phyloP scores from a whole-genome alignment of 2,113 vertebrate genomes.

The Hyla sarda region DNA sequence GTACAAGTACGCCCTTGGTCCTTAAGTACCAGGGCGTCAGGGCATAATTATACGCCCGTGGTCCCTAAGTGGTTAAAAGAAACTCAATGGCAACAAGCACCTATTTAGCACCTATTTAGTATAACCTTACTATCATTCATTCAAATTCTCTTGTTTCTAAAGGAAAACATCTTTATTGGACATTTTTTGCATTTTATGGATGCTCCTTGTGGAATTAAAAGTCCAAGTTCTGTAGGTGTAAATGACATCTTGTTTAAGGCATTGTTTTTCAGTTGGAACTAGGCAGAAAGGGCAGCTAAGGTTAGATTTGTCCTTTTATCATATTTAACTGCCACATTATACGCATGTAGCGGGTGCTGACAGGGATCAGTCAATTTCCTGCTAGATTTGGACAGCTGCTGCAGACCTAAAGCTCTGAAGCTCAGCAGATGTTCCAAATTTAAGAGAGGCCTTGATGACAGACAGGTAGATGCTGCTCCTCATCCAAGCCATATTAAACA shows the following conservation, averaged over 20 bases:
- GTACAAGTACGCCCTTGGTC: too few species aligned
- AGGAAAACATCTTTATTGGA: neutral
- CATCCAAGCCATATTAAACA: slow-evolving; percentile 73
- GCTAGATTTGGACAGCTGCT: slow-evolving; percentile 85
- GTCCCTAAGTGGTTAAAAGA: too few species aligned
- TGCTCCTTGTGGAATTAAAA: neutral
- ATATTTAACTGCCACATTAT: slow-evolving; percentile 37
- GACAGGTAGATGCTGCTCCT: slow-evolving; percentile 83
- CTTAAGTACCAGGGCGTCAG: too few species aligned
- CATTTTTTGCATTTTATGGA: neutral
- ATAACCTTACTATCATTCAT: neutral
- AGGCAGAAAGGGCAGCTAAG: slow-evolving; percentile 22
- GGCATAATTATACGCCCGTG: too few species aligned
- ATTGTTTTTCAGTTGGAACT: neutral
- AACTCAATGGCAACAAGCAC: too few species aligned
- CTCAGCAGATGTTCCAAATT: slow-evolving; percentile 77
- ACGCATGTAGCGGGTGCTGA: slow-evolving; percentile 76
- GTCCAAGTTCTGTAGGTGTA: neutral
- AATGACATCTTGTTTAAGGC: slow-evolving; percentile 16
- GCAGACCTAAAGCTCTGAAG: slow-evolving; percentile 73
- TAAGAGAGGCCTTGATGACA: slow-evolving; percentile 80
- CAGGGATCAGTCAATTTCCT: slow-evolving; percentile 81
- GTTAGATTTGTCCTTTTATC: slow-evolving; percentile 44
- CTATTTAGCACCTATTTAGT: too few species aligned
- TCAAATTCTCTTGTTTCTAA: neutral